Evolutionary conservation across 2,888 invertebrate genomes (phyloP), one percentile per base, ranked within the genome.

Genomic region (Elmis aenea): DNA sequence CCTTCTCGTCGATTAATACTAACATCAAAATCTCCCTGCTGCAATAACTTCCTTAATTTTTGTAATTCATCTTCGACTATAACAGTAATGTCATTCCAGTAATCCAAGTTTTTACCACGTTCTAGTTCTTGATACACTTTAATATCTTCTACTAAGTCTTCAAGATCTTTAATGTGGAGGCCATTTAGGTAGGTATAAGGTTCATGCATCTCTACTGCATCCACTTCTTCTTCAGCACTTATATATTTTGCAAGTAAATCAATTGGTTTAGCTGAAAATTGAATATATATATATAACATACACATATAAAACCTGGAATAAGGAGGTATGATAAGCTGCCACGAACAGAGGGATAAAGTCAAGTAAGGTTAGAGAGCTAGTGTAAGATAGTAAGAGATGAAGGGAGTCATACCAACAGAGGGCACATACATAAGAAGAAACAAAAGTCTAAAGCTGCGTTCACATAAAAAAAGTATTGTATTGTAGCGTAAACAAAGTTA

Each of bases 201-300:
- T 64, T 99, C 96, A 61, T 95, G 93, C 90, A 99, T 92, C 71
- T 97, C 96, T 13, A 96, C 84, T 0, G 93, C 89, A 55, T 94
- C 87, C 31, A 89, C 88, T 48, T 85, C 78, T 54, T 89, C 87
- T 57, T 93, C 89, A 1, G 88, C 85, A 61, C 88, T 87, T 36
- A 96, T 90, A 59, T 97, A 99, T 72, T 96, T 90, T 0, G 96
- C 96, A 34, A 99, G 71, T 45, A 97, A 73, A 74, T 99, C 99
- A 49, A 99, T 99, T 0, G 99, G 96, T 62, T 99, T 99, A 0
- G 97, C 96, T 54, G 31, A 25, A 40, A 42, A n/a, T n/a, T n/a
- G n/a, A n/a, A 13, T 10, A 5, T 21, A 21, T 2, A 21, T 21
- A 11, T 9, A 23, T n/a, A n/a, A n/a, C n/a, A n/a, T n/a, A n/a